phyloP scores from a whole-genome alignment of 2,888 invertebrate genomes.

The Ommatoiulus sabulosus region DNA sequence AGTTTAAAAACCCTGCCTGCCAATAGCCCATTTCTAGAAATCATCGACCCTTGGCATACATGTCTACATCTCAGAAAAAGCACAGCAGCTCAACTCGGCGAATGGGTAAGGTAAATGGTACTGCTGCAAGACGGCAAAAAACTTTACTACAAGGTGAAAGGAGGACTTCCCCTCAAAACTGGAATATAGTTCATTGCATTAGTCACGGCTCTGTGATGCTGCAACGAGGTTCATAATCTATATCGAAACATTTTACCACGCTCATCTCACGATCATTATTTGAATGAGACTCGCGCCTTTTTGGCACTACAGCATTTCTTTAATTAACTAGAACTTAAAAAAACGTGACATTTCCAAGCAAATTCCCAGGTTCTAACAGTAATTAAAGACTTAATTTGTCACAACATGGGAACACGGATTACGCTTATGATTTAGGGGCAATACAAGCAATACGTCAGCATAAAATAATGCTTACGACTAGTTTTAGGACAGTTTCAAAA shows the following conservation, averaged over 20 bases:
- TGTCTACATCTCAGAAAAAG: constrained; percentile 26
- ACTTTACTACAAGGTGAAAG: constrained; percentile 47
- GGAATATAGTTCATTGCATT: constrained; percentile 47
- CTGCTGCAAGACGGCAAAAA: constrained; percentile 2
- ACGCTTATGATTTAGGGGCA: too few species aligned
- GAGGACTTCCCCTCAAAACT: constrained; percentile 40
- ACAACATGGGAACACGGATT: too few species aligned
- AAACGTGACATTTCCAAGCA: background rate
- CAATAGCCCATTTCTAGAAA: constrained; percentile 46
- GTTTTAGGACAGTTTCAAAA: too few species aligned
- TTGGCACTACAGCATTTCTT: background rate
- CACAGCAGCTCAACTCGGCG: constrained; percentile 20
- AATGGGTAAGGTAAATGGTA: background rate
- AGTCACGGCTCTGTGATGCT: constrained; percentile 34
- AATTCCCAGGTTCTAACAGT: too few species aligned
- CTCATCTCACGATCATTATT: background rate
- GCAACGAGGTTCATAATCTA: constrained; percentile 37
- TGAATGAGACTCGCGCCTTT: background rate
- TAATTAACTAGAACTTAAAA: background rate
- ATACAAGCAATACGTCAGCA: too few species aligned
- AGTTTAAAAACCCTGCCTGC: constrained; percentile 46
- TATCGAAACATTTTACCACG: background rate
- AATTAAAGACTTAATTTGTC: too few species aligned
- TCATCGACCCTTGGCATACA: constrained; percentile 48
- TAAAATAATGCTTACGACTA: too few species aligned